Evolutionary conservation across 2,888 invertebrate genomes (phyloP).

Genomic region (Monoplex corrugatus): DNA sequence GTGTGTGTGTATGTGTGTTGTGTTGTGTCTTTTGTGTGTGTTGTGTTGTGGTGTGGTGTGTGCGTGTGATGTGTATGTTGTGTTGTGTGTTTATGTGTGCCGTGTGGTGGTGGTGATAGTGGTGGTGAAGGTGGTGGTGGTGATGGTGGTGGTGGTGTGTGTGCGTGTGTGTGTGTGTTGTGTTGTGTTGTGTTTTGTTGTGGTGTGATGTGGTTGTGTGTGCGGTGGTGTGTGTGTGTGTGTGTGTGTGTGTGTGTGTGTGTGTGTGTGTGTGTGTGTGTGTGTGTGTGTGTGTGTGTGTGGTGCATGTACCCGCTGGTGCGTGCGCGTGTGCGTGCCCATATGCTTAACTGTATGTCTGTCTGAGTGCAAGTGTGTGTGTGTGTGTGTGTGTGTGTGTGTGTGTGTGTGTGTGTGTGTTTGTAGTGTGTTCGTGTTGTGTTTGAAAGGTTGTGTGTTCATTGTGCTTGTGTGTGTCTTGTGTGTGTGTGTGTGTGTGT

Average conservation of each 20-base stretch:
- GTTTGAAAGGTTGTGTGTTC: too few relatives aligned
- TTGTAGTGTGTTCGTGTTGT: background rate
- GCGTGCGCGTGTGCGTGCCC: slow-evolving; percentile 9
- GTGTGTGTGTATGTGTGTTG: background rate
- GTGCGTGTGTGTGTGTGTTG: slow-evolving; percentile 22
- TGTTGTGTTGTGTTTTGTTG: too few relatives aligned
- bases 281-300: slow-evolving; percentile 22
- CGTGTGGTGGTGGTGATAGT: background rate
- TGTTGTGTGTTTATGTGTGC: slow-evolving; percentile 11
- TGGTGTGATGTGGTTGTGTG: background rate
- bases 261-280: background rate
- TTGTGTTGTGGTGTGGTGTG: slow-evolving; percentile 22
- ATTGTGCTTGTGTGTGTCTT: slow-evolving; percentile 13
- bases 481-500: background rate
- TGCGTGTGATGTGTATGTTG: slow-evolving; percentile 22
- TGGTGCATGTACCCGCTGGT: too few relatives aligned
- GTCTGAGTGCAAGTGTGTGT: background rate
- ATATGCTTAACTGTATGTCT: background rate
- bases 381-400: too few relatives aligned
- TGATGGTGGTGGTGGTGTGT: background rate
- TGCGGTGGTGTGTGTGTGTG: background rate
- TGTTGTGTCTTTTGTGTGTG: background rate
- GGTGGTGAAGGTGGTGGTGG: background rate
- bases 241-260: too few relatives aligned
- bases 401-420: slow-evolving; percentile 11